These are phyloP conservation scores for Echinometra lucunter DNA, from an alignment of 53 echinoderm and acorn worm genomes.

Conservation along the genomic window DNA sequence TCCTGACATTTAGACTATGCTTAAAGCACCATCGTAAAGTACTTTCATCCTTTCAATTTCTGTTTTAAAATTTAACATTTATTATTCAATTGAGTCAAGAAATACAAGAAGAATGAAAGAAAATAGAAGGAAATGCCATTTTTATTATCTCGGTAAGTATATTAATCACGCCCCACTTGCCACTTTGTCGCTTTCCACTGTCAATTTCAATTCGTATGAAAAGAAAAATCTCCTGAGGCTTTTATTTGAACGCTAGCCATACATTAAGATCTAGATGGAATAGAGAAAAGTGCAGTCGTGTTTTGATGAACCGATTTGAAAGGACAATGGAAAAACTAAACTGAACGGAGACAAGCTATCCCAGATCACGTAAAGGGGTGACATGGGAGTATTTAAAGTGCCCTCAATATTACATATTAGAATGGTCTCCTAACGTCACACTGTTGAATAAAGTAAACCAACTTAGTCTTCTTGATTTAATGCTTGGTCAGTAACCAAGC, in stretches of 20 bases:
- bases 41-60: background rate
- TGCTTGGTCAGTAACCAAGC: background rate
- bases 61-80: background rate
- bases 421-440: background rate
- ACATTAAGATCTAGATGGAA: conserved; percentile 4
- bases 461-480: background rate
- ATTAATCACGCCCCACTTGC: conserved; percentile 36
- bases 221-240: conserved; percentile 21
- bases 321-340: background rate
- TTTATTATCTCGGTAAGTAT: background rate
- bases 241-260: background rate
- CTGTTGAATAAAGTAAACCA: background rate
- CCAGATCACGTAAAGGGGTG: background rate
- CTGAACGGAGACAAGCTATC: background rate
- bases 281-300: conserved; percentile 50
- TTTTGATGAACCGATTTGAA: conserved; percentile 51
- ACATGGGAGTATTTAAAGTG: conserved; percentile 3
- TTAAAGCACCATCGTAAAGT: background rate
- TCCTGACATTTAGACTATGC: conserved; percentile 11
- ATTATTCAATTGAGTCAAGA: conserved; percentile 14
- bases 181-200: conserved; percentile 47
- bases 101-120: conserved; percentile 20
- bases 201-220: conserved; percentile 37
- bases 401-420: background rate
- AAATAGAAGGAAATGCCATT: conserved; percentile 8